Base-by-base conservation (phyloP, 2,113 vertebrate genomes). In the Galemys pyrenaicus region DNA sequence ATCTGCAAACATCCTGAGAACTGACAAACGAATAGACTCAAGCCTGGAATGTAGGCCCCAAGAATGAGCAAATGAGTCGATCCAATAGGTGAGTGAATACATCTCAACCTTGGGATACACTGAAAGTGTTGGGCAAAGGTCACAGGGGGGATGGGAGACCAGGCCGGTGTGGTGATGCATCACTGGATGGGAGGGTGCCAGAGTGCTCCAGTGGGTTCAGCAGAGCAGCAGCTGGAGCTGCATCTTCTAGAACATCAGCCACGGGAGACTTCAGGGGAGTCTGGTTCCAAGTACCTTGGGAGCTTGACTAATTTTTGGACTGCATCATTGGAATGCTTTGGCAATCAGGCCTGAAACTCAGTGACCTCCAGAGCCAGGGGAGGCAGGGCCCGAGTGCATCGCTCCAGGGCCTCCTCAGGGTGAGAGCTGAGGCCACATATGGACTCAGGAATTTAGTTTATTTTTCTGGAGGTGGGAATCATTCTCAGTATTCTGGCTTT, bases 261-360 rank as follows among this genome's bases (percentile, higher is more conserved):
- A 96, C 82, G 92, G 85, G 94, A 94, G 95, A 85, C 94, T 88
- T 79, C 24, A 70, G 93, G 95, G 94, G 97, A 97, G 97, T 96
- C 96, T 96, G 87, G 94, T 96, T 97, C 91, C 80, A 94, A 97
- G 97, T 96, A 96, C 95, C 97, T 97, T 97, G 96, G 97, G 97
- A 96, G 96, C 91, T 92, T 98, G 96, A 97, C 96, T 98, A 94
- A 98, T 97, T 97, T 97, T 97, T 97, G 94, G 94, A 97, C 94
- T 78, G 94, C 91, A 70, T 97, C 94, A 54, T 95, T 97, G 97
- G 93, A 98, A 97, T 97, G 96, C 49, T 87, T 98, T 97, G 94
- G 96, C 97, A 97, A 94, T 84, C 85, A 97, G 93, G 62, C 85
- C 97, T 97, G 95, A 97, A 98, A 96, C 94, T 91, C 82, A 67